Percentiles rank a stretch among this genome's conserved stretches.
These are phyloP conservation scores for Zygogramma bicolorata DNA, from an alignment of 2,888 invertebrate genomes.

Conservation along the genomic window DNA sequence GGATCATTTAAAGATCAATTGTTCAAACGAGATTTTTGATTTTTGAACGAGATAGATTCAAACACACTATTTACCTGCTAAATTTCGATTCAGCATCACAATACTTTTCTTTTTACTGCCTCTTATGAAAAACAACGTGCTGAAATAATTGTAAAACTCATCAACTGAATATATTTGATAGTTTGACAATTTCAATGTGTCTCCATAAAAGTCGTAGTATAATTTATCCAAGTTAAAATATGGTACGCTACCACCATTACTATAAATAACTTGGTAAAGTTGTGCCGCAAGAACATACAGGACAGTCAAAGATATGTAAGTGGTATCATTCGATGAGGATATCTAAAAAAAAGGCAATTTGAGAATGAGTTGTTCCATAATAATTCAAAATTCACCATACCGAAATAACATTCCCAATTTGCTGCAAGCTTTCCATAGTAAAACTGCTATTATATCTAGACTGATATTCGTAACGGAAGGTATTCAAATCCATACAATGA, in stretches of 20 bases:
- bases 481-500: slow-evolving; percentile 66
- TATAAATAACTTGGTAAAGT: slow-evolving; percentile 61
- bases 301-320: slow-evolving; percentile 59
- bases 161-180: slow-evolving; percentile 60
- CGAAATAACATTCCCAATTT: slow-evolving; percentile 67
- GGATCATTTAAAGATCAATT: too few species aligned
- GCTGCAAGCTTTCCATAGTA: slow-evolving; percentile 58
- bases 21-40: too few species aligned
- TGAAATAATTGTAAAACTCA: slow-evolving; percentile 60
- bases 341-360: slow-evolving; percentile 42
- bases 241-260: slow-evolving; percentile 58
- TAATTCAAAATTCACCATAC: slow-evolving; percentile 59
- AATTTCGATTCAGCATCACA: slow-evolving; percentile 68
- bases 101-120: slow-evolving; percentile 63
- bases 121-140: slow-evolving; percentile 60
- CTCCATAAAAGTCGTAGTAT: slow-evolving; percentile 58
- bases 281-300: slow-evolving; percentile 62
- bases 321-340: slow-evolving; percentile 53
- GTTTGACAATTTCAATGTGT: slow-evolving; percentile 56
- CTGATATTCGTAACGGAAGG: slow-evolving; percentile 66
- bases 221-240: slow-evolving; percentile 57
- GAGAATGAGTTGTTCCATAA: too few species aligned
- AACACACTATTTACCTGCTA: slow-evolving; percentile 61
- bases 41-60: not conserved
- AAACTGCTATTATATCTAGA: slow-evolving; percentile 57